Evolutionary conservation across 2,888 invertebrate species (phyloP), one percentile per base, ranked within the genome.

Genomic region (Physocephala rufipes): DNA sequence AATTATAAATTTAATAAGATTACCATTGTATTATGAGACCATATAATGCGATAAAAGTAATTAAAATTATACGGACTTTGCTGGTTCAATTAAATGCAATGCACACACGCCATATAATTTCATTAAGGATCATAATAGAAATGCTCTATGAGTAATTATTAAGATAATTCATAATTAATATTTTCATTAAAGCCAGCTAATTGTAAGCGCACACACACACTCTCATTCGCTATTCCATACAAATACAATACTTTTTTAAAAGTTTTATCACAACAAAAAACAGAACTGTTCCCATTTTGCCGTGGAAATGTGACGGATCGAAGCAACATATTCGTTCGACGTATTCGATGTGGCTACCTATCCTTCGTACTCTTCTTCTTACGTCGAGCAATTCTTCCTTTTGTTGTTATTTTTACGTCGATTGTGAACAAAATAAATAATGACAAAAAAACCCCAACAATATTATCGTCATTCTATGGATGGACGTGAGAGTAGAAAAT

Each of bases 91-190:
- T 21, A 9, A 53, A 21, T 7, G 2, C n/a, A 53, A 19, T 21
- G 9, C n/a, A 53, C n/a, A 15, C 19, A 53, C 21, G n/a, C 19
- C 13, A 1, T 19, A 53, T 53, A 21, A 21, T 53, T 53, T 2
- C 19, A 2, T 53, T 19, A 5, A 53, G 19, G 7, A 53, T 53
- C 21, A 21, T 21, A 53, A 53, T 53, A 21, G n/a, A 21, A 21
- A 53, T 53, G 53, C n/a, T 63, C 21, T 45, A 45, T 62, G 43
- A 12, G 55, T 55, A 21, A 19, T 9, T 47, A 26, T 64, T 16
- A 26, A 64, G 47, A 64, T 64, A 67, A 67, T 67, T 67, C 24
- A 67, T 58, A 67, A 67, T 58, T 67, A 67, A 67, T 67, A 58
- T 58, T 45, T 43, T 67, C 26, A 64, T 51, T 61, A n/a, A 63